Evolutionary conservation across 2,797 vertebrate species (phyloP).

Genomic region (Taeniopygia guttata): DNA sequence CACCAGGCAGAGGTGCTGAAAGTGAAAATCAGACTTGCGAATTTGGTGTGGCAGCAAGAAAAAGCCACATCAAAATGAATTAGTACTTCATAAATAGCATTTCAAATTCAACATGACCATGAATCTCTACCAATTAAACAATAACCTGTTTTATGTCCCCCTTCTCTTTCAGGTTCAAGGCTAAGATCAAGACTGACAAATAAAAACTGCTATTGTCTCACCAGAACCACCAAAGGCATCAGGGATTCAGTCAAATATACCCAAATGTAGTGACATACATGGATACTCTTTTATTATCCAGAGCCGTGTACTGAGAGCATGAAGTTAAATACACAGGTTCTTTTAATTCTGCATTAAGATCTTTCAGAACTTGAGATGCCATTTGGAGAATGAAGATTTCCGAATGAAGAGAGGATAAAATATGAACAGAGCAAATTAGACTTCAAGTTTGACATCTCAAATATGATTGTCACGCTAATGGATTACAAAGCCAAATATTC

Average conservation of each 20-base stretch:
- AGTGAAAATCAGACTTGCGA: neutral
- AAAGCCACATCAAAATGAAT: neutral
- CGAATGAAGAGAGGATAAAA: neutral
- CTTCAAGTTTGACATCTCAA: neutral
- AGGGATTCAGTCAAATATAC: neutral
- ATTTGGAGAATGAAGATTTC: neutral
- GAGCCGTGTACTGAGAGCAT: neutral
- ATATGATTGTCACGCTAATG: neutral
- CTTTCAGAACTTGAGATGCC: neutral
- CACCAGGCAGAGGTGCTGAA: neutral
- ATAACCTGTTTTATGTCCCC: neutral
- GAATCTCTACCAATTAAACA: neutral
- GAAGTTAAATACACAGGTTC: neutral
- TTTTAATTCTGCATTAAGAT: neutral
- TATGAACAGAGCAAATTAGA: neutral
- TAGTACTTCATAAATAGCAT: neutral
- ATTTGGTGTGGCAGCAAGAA: neutral
- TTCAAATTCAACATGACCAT: neutral
- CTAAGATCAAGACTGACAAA: neutral
- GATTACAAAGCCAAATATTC: neutral
- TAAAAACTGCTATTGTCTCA: fast-evolving
- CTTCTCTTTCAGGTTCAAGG: neutral
- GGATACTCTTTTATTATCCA: neutral
- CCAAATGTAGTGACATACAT: neutral
- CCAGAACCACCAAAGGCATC: neutral